Percentiles rank a stretch among this genome's conserved stretches.
phyloP scores from a whole-genome alignment of 2,888 invertebrate species.

The Drosophila neoperkinsi region DNA sequence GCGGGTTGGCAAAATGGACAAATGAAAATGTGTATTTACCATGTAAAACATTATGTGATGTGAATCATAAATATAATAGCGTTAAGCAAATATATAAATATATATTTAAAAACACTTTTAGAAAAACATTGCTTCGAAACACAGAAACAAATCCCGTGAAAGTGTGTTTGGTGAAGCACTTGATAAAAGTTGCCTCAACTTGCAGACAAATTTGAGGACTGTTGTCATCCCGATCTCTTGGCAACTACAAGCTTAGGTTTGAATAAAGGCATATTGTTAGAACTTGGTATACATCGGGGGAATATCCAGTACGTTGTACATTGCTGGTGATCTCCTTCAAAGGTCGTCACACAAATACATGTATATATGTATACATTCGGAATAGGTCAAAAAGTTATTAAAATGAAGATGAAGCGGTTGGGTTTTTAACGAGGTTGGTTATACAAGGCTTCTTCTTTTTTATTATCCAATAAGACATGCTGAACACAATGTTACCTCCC shows the following conservation, averaged over 20 bases:
- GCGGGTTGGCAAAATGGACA: neutral
- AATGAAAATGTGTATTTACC: neutral
- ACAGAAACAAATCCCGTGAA: neutral
- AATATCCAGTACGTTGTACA: neutral
- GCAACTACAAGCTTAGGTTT: neutral
- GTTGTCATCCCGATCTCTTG: neutral
- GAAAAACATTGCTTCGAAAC: neutral
- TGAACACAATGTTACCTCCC: slow-evolving; percentile 22
- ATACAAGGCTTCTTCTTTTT: slow-evolving; percentile 1
- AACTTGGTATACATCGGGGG: neutral
- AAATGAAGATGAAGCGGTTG: neutral
- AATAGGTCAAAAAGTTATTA: neutral
- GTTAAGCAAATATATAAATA: neutral
- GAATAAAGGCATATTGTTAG: neutral
- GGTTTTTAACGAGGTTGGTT: neutral
- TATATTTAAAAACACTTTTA: neutral
- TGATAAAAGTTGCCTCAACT: neutral
- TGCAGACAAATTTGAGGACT: neutral
- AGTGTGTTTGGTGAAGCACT: neutral
- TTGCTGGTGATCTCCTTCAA: neutral
- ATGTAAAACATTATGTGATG: neutral
- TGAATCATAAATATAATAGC: neutral
- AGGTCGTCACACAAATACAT: neutral
- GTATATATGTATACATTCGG: neutral
- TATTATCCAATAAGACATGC: slow-evolving; percentile 2